Evolutionary conservation across 2,888 invertebrate genomes (phyloP), one percentile per base, ranked within the genome.

Genomic region (Thera obeliscata): DNA sequence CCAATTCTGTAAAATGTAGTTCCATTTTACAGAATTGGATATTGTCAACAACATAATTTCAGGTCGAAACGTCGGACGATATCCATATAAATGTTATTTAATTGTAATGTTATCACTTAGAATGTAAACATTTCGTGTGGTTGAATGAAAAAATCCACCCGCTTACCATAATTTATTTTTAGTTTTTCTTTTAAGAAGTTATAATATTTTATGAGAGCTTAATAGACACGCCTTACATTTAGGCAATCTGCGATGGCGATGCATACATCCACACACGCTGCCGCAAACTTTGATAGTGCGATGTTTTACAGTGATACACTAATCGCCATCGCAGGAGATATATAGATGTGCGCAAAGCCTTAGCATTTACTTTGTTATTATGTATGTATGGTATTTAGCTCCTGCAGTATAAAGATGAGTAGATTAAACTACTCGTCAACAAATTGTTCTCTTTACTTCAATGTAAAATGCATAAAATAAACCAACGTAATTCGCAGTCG

Each of bases 21-120:
- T 60, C 54, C 46, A 70, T 35, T 60, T 67, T 67, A 64, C 69
- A 61, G 65, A 61, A 69, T 67, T 58, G 64, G 61, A 73, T 66
- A 68, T 67, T 71, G 68, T 71, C 71, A 74, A 71, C 71, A 68
- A 63, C 57, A 67, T 73, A 62, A 74, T 71, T 65, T 70, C 66
- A 67, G 68, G 50, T 68, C 64, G 54, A 54, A 63, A 61, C 68
- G 59, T 61, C 56, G 41, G 33, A 50, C 54, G 61, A 35, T 9
- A 59, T 63, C 49, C 55, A 72, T 70, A 65, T 64, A 64, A 71
- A 60, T 59, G 61, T 69, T 60, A 62, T 56, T 65, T 65, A 56
- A 56, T 61, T 65, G 57, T 55, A 38, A 52, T 64, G 43, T 41
- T 56, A 54, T 61, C 9, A 56, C 41, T 46, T 46, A 0, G 8